These are phyloP conservation scores for Apostichopus parvimensis DNA, from an alignment of 35 echinoderm and acorn worm genomes.

Conservation along the genomic window DNA sequence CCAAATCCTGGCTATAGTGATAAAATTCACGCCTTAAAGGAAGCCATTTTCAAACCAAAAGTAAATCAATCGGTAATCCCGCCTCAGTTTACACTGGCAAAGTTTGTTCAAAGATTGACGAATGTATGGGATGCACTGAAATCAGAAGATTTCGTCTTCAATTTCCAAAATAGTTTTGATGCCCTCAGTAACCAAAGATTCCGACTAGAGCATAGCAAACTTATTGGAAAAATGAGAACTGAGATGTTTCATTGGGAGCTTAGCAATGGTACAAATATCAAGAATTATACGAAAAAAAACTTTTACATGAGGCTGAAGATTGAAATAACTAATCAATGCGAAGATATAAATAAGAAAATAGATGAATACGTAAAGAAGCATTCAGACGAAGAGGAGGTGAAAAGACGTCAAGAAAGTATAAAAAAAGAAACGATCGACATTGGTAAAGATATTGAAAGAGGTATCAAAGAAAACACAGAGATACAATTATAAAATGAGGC, in stretches of 20 bases:
- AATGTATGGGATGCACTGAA: no score
- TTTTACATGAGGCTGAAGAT: neutral
- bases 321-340: neutral
- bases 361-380: constrained; percentile 13
- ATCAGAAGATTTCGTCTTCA: no score
- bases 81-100: no score
- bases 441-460: neutral
- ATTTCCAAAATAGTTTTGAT: no score
- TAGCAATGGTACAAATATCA: neutral
- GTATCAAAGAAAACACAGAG: neutral
- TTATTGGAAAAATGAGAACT: no score
- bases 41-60: no score
- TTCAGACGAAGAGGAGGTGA: constrained; percentile 27
- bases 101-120: neutral
- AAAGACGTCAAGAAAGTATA: neutral
- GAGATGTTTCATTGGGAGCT: no score
- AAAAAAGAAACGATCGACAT: neutral
- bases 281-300: neutral
- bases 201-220: no score
- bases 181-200: no score
- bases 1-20: no score
- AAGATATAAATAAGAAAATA: neutral
- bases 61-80: no score
- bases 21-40: no score
- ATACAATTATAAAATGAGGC: neutral